Evolutionary conservation across 2,113 vertebrate genomes (phyloP).

Genomic region (Apteryx owenii): DNA sequence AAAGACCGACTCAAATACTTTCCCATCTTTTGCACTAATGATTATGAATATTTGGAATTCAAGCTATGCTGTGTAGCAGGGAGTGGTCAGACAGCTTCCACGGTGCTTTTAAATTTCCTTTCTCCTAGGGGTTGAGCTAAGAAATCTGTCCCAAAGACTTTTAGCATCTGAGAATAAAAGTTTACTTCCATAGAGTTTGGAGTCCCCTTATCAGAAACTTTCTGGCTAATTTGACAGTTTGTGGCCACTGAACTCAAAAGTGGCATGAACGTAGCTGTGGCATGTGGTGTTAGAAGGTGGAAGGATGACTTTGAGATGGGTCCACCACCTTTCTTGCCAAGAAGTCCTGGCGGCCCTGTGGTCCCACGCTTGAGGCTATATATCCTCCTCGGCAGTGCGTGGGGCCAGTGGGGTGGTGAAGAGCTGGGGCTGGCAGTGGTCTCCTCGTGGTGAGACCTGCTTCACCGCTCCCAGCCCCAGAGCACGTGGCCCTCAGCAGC

Average conservation of each 20-base stretch:
- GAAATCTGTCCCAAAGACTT: neutral
- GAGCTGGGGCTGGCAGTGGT: neutral
- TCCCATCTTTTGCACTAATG: neutral
- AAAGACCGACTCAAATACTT: neutral
- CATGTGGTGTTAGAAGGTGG: neutral
- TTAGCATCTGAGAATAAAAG: neutral
- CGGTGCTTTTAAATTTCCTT: neutral
- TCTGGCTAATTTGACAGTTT: neutral
- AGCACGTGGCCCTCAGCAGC: neutral
- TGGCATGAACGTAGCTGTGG: neutral
- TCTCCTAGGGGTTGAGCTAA: neutral
- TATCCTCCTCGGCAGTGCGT: accelerated
- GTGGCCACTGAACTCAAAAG: neutral
- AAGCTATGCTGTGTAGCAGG: neutral
- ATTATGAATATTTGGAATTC: neutral
- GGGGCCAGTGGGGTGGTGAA: neutral
- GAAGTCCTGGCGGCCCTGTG: neutral
- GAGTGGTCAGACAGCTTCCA: neutral
- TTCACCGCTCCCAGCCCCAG: neutral
- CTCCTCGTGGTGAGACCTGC: neutral
- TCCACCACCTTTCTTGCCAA: neutral
- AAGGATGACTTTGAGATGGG: neutral
- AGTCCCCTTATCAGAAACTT: neutral
- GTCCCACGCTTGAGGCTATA: neutral
- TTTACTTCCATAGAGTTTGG: neutral